These are phyloP conservation scores for Sprattus sprattus DNA, from an alignment of 2,113 vertebrate genomes.

Conservation along the genomic window DNA sequence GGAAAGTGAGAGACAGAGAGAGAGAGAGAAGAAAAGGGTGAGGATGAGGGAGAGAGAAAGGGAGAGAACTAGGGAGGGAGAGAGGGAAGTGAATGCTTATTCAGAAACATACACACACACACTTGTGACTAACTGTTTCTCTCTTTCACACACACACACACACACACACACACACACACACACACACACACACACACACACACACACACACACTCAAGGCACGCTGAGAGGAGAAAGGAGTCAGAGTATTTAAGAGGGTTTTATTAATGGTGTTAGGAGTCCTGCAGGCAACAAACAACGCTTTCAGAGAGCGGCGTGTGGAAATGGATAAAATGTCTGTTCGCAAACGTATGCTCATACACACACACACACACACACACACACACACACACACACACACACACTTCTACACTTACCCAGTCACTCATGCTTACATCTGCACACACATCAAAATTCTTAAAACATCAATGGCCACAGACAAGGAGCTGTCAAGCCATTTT, in stretches of 20 bases:
- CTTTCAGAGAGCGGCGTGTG: neutral
- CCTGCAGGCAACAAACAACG: neutral
- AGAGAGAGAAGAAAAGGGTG: neutral
- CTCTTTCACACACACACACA: constrained; percentile 18
- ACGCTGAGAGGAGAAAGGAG: neutral
- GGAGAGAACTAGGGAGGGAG: neutral
- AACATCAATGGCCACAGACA: no score
- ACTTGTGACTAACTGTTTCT: neutral
- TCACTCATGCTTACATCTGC: neutral
- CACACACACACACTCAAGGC: neutral
- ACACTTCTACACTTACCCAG: neutral
- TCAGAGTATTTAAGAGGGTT: constrained; percentile 14
- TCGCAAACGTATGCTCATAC: constrained; percentile 2
- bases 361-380: constrained; percentile 4
- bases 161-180: constrained; percentile 16
- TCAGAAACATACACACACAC: constrained; percentile 42
- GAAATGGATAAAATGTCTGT: constrained; percentile 1
- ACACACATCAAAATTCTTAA: neutral
- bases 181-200: constrained; percentile 25
- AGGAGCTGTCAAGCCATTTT: neutral
- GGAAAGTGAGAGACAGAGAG: neutral
- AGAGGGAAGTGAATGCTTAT: constrained; percentile 22
- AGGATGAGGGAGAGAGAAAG: neutral
- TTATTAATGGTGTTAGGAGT: constrained; percentile 3
- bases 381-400: constrained; percentile 32